phyloP scores from a whole-genome alignment of 2,888 invertebrate genomes.

The Barypeithes pellucidus region DNA sequence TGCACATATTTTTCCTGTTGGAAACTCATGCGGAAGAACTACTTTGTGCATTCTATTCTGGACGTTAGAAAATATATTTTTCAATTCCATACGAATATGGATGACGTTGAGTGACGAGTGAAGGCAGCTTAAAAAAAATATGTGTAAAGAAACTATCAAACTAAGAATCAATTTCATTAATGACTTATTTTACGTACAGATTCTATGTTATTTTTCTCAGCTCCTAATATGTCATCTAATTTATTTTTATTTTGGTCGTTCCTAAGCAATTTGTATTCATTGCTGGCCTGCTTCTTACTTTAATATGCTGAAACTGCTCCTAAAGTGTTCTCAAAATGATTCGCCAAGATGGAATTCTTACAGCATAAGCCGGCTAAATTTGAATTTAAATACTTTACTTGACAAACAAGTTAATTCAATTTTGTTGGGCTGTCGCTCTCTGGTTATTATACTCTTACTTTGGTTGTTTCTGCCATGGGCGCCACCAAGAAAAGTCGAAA shows the following conservation, averaged over 20 bases:
- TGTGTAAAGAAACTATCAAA: no score
- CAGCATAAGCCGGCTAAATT: slow-evolving; percentile 24
- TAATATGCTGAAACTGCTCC: slow-evolving; percentile 46
- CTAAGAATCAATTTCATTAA: no score
- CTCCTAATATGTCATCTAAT: background rate
- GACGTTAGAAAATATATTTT: no score
- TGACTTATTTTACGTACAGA: no score
- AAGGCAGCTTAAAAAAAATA: no score
- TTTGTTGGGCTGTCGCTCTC: slow-evolving; percentile 41
- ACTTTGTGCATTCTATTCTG: no score
- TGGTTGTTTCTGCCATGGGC: slow-evolving; percentile 35
- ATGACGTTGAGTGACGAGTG: no score
- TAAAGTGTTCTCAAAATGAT: slow-evolving; percentile 45
- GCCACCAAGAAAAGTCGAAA: no score
- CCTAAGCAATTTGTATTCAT: slow-evolving; percentile 18
- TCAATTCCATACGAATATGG: no score
- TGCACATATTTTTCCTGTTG: no score
- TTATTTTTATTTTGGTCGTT: slow-evolving; percentile 6
- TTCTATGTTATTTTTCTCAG: background rate
- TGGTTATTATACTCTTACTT: slow-evolving; percentile 49
- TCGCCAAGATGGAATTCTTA: slow-evolving; percentile 31
- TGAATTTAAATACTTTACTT: slow-evolving; percentile 43
- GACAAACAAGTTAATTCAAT: slow-evolving; percentile 47
- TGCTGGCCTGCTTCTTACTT: slow-evolving; percentile 42
- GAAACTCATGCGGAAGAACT: no score